Evolutionary conservation across 2,113 vertebrate species (phyloP).

Genomic region (Neotoma lepida): DNA sequence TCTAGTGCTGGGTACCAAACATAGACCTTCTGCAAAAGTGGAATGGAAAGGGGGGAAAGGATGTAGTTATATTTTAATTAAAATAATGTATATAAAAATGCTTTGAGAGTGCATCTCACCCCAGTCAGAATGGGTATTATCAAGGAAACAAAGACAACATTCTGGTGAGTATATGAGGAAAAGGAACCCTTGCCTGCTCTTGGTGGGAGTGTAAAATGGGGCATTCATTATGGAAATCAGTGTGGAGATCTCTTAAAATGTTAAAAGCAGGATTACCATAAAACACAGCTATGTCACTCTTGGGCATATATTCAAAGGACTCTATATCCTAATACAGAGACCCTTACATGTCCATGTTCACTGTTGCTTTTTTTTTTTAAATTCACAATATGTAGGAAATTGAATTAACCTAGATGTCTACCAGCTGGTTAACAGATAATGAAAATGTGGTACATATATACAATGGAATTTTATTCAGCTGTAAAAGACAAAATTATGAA

Average conservation of each 20-base stretch:
- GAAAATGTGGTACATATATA: neutral
- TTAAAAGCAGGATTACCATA: neutral
- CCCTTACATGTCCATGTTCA: neutral
- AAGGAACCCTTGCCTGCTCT: neutral
- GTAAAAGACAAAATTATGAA: neutral
- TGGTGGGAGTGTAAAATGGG: neutral
- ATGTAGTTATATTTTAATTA: neutral
- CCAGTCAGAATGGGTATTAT: neutral
- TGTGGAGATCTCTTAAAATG: neutral
- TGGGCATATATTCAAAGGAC: no score
- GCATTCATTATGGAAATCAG: neutral
- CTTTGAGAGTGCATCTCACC: neutral
- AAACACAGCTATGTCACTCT: neutral
- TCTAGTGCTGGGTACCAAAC: neutral
- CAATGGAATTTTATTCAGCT: neutral
- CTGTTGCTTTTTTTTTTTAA: neutral
- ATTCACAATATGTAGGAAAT: neutral
- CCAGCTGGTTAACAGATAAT: neutral
- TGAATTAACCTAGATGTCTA: neutral
- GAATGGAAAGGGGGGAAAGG: neutral
- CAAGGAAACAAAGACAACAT: neutral
- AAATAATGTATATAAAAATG: neutral
- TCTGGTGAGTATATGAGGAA: neutral
- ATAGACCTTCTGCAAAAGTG: neutral
- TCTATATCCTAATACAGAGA: neutral